Evolutionary conservation across 2,888 invertebrate genomes (phyloP).

Genomic region (Ectemnius lituratus): DNA sequence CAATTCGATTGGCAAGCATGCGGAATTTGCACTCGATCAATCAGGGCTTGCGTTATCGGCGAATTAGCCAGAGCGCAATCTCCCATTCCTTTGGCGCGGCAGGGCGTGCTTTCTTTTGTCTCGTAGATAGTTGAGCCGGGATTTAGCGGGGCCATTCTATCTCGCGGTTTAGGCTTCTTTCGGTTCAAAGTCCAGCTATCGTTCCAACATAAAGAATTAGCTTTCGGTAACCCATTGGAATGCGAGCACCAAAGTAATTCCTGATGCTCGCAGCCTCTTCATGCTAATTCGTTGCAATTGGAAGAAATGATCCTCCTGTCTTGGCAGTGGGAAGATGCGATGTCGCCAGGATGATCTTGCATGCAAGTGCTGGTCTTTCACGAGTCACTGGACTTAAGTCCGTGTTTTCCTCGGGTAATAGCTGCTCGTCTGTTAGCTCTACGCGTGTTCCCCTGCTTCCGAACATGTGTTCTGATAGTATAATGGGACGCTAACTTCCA

Average conservation of each 20-base stretch:
- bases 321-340: conserved; percentile 15
- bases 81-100: background rate
- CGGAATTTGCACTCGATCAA: conserved; percentile 25
- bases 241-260: background rate
- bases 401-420: conserved; percentile 26
- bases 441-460: background rate
- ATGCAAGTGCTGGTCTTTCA: conserved; percentile 18
- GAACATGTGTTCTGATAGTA: conserved; percentile 43
- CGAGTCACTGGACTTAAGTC: conserved; percentile 25
- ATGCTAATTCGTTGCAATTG: conserved; percentile 31
- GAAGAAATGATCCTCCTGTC: conserved; percentile 22
- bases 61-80: background rate
- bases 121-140: background rate
- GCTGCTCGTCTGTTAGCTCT: conserved; percentile 42
- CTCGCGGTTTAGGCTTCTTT: too few species aligned
- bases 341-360: conserved; percentile 11
- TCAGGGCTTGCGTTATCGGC: conserved; percentile 4
- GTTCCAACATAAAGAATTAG: background rate
- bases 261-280: background rate
- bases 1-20: background rate
- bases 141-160: too few species aligned
- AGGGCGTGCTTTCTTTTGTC: conserved; percentile 27
- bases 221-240: background rate
- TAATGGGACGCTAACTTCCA: conserved; percentile 36
- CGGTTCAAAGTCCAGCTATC: too few species aligned